phyloP scores from a whole-genome alignment of 2,888 invertebrate species.

The Eueremaeus valkanovi region DNA sequence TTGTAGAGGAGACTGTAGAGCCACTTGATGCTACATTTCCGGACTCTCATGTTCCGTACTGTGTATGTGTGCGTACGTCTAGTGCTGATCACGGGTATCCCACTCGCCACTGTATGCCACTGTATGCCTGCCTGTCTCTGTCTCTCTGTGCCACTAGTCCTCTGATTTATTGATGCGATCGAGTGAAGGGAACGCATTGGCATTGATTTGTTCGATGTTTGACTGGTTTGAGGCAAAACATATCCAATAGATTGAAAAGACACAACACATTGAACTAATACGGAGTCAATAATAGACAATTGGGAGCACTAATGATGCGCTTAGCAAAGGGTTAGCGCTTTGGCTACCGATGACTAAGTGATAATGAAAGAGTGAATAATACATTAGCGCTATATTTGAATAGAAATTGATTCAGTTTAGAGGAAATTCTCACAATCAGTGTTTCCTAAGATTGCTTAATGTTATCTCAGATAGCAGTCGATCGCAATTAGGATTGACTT shows the following conservation, averaged over 20 bases:
- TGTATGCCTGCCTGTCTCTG: neutral
- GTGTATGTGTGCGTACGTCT: neutral
- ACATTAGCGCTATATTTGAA: neutral
- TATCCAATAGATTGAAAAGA: too few relatives aligned
- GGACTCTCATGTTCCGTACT: slow-evolving; percentile 1
- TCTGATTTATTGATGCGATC: slow-evolving; percentile 27
- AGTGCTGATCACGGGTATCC: neutral
- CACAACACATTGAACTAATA: slow-evolving; percentile 25
- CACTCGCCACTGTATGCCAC: neutral
- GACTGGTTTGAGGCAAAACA: slow-evolving; percentile 13
- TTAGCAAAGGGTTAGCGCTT: slow-evolving; percentile 15
- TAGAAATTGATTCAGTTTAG: neutral
- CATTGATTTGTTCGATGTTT: slow-evolving; percentile 19
- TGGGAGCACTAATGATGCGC: neutral
- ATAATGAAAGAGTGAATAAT: slow-evolving; percentile 9
- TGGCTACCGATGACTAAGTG: neutral
- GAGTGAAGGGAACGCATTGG: slow-evolving; percentile 16
- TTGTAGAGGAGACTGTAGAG: neutral
- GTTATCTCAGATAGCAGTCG: neutral
- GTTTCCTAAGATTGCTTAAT: slow-evolving; percentile 19
- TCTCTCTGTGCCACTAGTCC: neutral
- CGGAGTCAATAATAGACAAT: slow-evolving; percentile 14
- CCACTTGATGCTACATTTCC: slow-evolving; percentile 33
- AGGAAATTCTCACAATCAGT: slow-evolving; percentile 18
- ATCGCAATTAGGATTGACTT: neutral